Evolutionary conservation across 2,888 invertebrate genomes (phyloP), one percentile per base, ranked within the genome.

Genomic region (Acanthosoma haemorrhoidale): DNA sequence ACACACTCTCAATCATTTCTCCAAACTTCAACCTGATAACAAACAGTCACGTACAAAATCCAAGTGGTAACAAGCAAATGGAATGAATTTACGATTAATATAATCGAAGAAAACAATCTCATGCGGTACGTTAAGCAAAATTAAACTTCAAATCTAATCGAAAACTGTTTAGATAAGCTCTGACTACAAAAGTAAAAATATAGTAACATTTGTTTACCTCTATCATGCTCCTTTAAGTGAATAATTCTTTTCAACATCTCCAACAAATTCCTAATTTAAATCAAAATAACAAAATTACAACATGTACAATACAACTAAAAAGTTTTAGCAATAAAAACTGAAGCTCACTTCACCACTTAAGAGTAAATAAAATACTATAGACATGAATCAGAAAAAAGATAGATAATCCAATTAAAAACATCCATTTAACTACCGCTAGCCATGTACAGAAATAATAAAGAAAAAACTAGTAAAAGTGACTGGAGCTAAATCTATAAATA

Each of bases 1-100:
- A 90, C 77, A 90, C 89, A 81, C 89, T 88, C 81, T 90, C 90
- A 80, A 90, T 89, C 90, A 90, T 90, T 64, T 64, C 71, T 69
- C 68, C 64, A 51, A 70, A 64, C 41, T 70, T 58, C 58, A 64
- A 63, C 51, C 51, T 57, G 9, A 34, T n/a, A n/a, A n/a, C n/a
- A 41, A 63, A 15, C 32, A 34, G 6, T 11, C 13, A 21, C n/a
- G 16, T 2, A 25, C 16, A 4, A 29, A 43, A 43, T 15, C 18
- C 43, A 66, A 4, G n/a, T 31, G 15, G 8, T n/a, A 0, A 25
- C 41, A 39, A 3, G 5, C 8, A 43, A 18, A 11, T 11, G 21
- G 25, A n/a, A n/a, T 34, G 18, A 11, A 34, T 18, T 13, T 36
- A 36, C 38, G 11, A 9, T 36, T 21, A 15, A 32, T 5, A 0